Evolutionary conservation across 1,140 invertebrate species (phyloP), one percentile per base, ranked within the genome.

Genomic region (Drosophila lowei): DNA sequence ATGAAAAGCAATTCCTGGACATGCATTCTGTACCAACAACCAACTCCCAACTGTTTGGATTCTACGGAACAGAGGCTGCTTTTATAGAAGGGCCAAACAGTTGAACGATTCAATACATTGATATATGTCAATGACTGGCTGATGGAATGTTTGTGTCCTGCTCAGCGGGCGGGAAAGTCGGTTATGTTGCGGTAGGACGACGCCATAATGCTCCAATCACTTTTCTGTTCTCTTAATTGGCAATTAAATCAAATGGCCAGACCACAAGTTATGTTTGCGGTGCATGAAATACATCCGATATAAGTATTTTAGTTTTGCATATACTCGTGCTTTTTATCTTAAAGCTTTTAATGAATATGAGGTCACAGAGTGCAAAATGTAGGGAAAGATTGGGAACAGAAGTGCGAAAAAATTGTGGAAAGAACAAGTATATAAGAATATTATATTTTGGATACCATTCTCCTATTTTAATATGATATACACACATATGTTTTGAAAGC

Each of bases 241-340:
- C 81, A 65, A 85, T 86, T 88, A 86, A 86, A 62, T 86, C 62
- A 41, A 88, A 86, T 73, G 77, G 81, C 77, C 70, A 2, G 18
- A 59, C 62, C 46, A 55, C 73, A 77, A 77, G 52, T 53, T 47
- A 13, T 13, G 11, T 38, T 5, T 38, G 34, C 11, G 11, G 4
- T 38, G 2, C 30, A 34, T 34, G 30, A 9, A 9, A 3, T 11
- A 38, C 30, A 30, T 9, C 28, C 1, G 28, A 30, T 30, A 9
- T 3, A 3, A 7, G 28, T 30, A 30, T 30, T 7, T 28, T 30
- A 8, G 7, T 9, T 30, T 30, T 30, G 30, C 30, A 30, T 30
- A 30, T 30, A 25, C 23, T 1, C 18, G 5, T 25, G 5, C 23
- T 25, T 5, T 25, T 5, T 25, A 9, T 9, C 8, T 9, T 30